These are phyloP conservation scores for Pristionchus arcanus DNA, from an alignment of 2,888 invertebrate species.

Conservation along the genomic window DNA sequence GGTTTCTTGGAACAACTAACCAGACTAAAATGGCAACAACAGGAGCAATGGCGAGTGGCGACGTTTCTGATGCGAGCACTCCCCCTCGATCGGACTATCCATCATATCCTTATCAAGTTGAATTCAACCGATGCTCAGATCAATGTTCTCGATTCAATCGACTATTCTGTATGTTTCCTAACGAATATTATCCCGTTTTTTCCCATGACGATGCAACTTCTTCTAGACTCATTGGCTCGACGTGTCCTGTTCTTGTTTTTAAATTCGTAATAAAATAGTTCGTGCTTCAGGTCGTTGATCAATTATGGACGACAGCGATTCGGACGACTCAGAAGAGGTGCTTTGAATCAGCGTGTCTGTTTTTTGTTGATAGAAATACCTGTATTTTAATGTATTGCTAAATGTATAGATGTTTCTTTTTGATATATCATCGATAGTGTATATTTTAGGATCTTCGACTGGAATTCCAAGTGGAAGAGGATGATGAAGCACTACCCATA, in stretches of 20 bases:
- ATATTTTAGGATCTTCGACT: background rate
- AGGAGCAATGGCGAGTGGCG: background rate
- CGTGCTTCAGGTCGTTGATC: background rate
- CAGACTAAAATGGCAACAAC: background rate
- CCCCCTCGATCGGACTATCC: conserved; percentile 12
- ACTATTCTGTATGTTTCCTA: background rate
- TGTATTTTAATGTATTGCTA: too few relatives aligned
- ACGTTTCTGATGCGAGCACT: background rate
- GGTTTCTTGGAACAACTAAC: too few relatives aligned
- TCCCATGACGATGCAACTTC: too few relatives aligned
- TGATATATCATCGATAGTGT: too few relatives aligned
- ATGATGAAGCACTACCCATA: background rate
- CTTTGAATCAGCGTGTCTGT: background rate
- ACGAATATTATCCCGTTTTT: background rate
- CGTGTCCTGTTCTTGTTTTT: background rate
- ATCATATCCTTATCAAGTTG: conserved; percentile 1
- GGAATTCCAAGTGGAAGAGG: background rate
- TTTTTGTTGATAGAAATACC: too few relatives aligned
- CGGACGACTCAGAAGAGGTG: background rate
- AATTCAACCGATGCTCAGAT: conserved; percentile 43
- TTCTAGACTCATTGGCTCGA: too few relatives aligned
- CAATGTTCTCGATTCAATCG: conserved; percentile 17
- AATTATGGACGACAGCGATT: conserved; percentile 16
- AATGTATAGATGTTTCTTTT: too few relatives aligned
- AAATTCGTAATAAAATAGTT: background rate